A percentile compares a stretch with the other conserved stretches of the same genome.
Evolutionary conservation across 2,797 vertebrate species (phyloP).

Genomic region (Coluber constrictor): DNA sequence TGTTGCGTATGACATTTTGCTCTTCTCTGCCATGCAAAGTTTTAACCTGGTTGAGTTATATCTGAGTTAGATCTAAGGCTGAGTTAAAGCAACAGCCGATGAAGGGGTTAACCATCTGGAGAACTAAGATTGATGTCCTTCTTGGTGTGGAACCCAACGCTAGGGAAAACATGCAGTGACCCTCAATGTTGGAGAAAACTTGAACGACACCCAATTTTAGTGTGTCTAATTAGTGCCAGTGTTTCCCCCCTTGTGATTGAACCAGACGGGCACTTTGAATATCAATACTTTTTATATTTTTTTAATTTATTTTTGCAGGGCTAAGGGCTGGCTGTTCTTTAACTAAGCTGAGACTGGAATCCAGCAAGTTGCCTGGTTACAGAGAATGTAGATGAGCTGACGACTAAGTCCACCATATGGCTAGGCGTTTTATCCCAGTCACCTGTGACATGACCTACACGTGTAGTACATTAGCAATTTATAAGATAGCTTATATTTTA

Average conservation of each 20-base stretch:
- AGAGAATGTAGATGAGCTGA: slow-evolving; percentile 27
- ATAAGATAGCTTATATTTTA: slow-evolving; percentile 18
- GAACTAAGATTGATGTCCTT: neutral
- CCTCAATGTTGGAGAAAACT: neutral
- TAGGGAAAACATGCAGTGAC: neutral
- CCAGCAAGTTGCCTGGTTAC: slow-evolving; percentile 48
- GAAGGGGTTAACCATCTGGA: neutral
- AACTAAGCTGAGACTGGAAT: slow-evolving; percentile 31
- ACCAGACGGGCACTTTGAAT: slow-evolving; percentile 33
- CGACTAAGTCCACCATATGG: slow-evolving; percentile 25
- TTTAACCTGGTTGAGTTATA: neutral
- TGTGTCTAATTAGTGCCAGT: neutral
- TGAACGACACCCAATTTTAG: neutral
- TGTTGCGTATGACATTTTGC: neutral
- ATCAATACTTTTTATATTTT: slow-evolving; percentile 15
- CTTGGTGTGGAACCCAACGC: neutral
- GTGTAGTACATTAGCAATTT: slow-evolving; percentile 19
- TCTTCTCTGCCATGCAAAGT: neutral
- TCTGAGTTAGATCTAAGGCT: neutral
- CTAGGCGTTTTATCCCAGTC: slow-evolving; percentile 42
- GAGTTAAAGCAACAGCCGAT: neutral
- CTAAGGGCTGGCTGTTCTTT: slow-evolving; percentile 29
- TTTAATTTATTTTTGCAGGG: neutral
- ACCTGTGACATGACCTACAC: slow-evolving; percentile 38
- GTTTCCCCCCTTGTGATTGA: slow-evolving; percentile 26